Base-by-base conservation (phyloP, 2,113 vertebrate genomes). In the Spilogale gracilis region DNA sequence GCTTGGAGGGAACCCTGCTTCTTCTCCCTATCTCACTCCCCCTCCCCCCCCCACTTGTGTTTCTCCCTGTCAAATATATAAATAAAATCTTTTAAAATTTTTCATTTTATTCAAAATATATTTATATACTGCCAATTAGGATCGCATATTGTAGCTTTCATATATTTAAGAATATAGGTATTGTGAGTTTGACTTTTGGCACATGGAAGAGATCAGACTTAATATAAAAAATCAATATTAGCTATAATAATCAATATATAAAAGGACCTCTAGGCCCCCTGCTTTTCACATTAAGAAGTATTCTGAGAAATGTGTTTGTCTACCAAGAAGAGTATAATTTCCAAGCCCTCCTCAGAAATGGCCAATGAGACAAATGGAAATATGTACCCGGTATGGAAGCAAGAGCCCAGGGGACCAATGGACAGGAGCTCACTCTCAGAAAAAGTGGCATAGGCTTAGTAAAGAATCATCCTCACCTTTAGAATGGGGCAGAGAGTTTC, bases 61-160 rank as follows among this genome's bases (percentile, higher is more conserved):
- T 38, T 38, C 38, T 38, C 38, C 38, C 38, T 38, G 38, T 38
- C 38, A 38, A 38, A 38, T 38, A 38, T 38, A 38, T 38, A 38
- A 38, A 38, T 38, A 38, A 38, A 38, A 38, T 38, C 38, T 38
- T 38, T 38, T 38, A 38, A 38, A 38, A 38, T 38, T 85, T 93
- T 95, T 78, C 9, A 78, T 14, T 81, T 93, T 18, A 79, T 74
- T 84, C 84, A 43, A 92, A 92, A 84, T 9, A n/a, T 17, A n/a
- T 61, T 78, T 48, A 45, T 86, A 45, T 67, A 16, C 9, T 82
- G 4, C n/a, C 30, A 54, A 69, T 78, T 83, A 88, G 3, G 21
- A 83, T 6, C 88, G 3, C 0, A 95, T 45, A 79, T 78, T 83
- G 52, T 30, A 84, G 73, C 4, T 50, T 93, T 92, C 21, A 83